Evolutionary conservation across 2,113 vertebrate species (phyloP).

Genomic region (Calyptommatus sinebrachiatus): DNA sequence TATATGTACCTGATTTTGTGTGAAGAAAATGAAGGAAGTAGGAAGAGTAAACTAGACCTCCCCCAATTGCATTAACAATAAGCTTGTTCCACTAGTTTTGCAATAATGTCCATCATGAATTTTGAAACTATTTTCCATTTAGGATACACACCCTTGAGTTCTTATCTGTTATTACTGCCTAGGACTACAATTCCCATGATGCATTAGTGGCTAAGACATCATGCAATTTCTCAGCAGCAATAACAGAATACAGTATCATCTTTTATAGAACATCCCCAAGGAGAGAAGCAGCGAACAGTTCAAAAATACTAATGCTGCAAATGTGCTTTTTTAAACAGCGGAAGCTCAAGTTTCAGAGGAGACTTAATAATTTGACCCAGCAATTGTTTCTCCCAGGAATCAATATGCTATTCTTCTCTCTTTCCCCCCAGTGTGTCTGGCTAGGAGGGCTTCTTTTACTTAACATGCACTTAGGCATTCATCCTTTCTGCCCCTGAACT

Average conservation of each 20-base stretch:
- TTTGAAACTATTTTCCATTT: background rate
- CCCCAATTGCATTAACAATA: too few relatives aligned
- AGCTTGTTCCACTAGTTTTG: background rate
- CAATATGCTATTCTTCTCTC: conserved; percentile 5
- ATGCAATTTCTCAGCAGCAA: conserved; percentile 45
- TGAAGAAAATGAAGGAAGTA: background rate
- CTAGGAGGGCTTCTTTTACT: too few relatives aligned
- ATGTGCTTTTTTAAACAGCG: background rate
- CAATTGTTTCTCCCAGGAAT: conserved; percentile 21
- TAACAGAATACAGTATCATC: conserved; percentile 11
- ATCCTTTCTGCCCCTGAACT: background rate
- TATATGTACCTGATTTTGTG: too few relatives aligned
- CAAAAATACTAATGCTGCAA: conserved; percentile 16
- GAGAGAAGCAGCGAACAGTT: conserved; percentile 24
- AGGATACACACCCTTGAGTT: background rate
- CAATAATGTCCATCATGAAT: background rate
- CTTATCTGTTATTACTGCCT: background rate
- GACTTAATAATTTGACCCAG: background rate
- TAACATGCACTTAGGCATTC: background rate
- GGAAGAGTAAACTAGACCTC: background rate
- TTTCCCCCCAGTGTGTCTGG: too few relatives aligned
- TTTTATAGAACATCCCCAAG: background rate
- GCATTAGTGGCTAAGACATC: conserved; percentile 33
- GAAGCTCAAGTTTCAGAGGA: background rate
- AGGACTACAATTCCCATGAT: conserved; percentile 58